Evolutionary conservation across 1,140 invertebrate species (phyloP).

Genomic region (Lordiphosa collinella): DNA sequence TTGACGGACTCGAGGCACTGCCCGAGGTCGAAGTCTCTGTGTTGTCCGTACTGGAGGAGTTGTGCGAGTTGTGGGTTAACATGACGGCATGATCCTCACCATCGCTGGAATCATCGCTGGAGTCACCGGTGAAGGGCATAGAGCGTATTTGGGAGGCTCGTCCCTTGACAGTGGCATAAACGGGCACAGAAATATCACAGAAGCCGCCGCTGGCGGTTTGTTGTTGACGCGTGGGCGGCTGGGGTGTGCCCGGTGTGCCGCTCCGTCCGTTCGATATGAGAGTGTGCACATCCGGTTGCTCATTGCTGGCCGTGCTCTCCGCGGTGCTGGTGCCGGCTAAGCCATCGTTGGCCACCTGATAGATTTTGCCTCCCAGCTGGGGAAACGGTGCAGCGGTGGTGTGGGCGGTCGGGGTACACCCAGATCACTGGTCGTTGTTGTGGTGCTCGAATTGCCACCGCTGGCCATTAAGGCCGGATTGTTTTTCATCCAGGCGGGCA

Average conservation of each 20-base stretch:
- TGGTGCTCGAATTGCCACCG: constrained; percentile 81
- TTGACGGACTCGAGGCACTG: constrained; percentile 88
- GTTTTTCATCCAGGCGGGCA: constrained; percentile 81
- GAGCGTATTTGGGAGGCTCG: constrained; percentile 96
- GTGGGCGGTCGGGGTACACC: constrained; percentile 88
- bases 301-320: constrained; percentile 34
- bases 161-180: constrained; percentile 97
- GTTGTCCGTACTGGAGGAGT: constrained; percentile 80
- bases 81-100: constrained; percentile 86
- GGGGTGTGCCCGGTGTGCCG: constrained; percentile 59
- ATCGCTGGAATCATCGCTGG: constrained; percentile 96
- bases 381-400: constrained; percentile 92
- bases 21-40: constrained; percentile 82
- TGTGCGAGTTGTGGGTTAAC: constrained; percentile 79
- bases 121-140: constrained; percentile 96
- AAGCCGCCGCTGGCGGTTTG: constrained; percentile 84
- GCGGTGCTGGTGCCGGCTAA: constrained; percentile 79
- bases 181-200: constrained; percentile 93
- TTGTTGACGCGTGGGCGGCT: constrained; percentile 79
- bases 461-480: constrained; percentile 79
- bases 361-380: constrained; percentile 97
- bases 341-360: constrained; percentile 92
- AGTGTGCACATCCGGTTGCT: constrained; percentile 57
- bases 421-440: constrained; percentile 78
- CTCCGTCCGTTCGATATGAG: constrained; percentile 42